Evolutionary conservation across 2,888 invertebrate species (phyloP), one percentile per base, ranked within the genome.

Genomic region (Cybosia mesomella): DNA sequence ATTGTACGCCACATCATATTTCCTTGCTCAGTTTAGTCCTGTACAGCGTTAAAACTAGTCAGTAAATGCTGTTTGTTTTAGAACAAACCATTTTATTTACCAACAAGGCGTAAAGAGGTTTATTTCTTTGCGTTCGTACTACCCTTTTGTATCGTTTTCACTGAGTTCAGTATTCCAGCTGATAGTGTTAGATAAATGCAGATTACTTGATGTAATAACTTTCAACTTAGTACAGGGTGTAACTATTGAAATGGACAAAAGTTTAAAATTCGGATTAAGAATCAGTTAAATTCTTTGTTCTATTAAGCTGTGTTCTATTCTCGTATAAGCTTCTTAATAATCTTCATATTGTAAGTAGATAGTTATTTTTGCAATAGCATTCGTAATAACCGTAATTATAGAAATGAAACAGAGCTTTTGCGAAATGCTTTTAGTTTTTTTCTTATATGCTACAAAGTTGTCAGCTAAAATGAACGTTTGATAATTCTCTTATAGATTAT

Each of bases 51-150:
- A 58, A 58, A 67, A 67, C 53, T 63, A 59, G 58, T 67, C 58
- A 28, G 58, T 36, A 64, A 67, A 67, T 63, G 49, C 58, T 54
- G 21, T 67, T 67, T 58, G 53, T 67, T 67, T 54, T 24, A 39
- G 15, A 64, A 63, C 53, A 67, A 64, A 58, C 67, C 28, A 36
- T 21, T 67, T 53, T 36, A 24, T 57, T 32, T 22, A 36, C 43
- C 60, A 36, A 8, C 62, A 7, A 18, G 64, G 58, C 58, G 67
- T 67, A 67, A 67, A 67, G 63, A 64, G n/a, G 28, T 63, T 67
- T 58, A 57, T 49, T 63, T 58, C 28, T 67, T 63, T 67, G 54
- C 28, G 58, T 59, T 32, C 8, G 15, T 22, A 59, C 63, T n/a
- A 62, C 24, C 54, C 32, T 54, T 58, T 43, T 10, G 39, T 57